phyloP scores from a whole-genome alignment of 1,140 invertebrate species.

The Carcinoscorpius rotundicauda region DNA sequence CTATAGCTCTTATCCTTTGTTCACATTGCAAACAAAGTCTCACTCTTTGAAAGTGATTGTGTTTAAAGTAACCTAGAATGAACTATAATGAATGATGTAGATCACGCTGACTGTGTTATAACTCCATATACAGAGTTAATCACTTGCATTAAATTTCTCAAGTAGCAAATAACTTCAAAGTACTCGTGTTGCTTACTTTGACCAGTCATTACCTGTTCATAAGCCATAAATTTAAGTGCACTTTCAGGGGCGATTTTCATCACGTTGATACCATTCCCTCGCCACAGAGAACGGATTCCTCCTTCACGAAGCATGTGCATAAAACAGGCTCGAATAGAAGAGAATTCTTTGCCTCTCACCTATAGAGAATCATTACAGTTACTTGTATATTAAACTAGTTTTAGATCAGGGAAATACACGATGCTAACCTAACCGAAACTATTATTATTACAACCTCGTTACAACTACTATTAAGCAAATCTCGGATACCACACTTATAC shows the following conservation, averaged over 20 bases:
- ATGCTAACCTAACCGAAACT: no score
- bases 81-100: not conserved
- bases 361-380: conserved; percentile 7
- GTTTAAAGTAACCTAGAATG: not conserved
- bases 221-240: conserved; percentile 94
- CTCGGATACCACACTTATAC: no score
- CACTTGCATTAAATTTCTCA: no score
- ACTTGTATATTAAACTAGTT: no score
- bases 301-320: conserved; percentile 59
- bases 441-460: no score
- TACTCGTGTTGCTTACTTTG: no score
- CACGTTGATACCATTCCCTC: conserved; percentile 97
- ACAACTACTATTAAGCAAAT: no score
- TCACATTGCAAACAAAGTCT: no score
- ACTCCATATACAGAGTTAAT: not conserved
- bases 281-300: conserved; percentile 80
- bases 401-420: no score
- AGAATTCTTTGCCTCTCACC: conserved; percentile 34
- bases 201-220: conserved; percentile 53
- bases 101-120: not conserved
- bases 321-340: conserved; percentile 41
- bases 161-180: no score
- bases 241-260: conserved; percentile 97
- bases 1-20: no score
- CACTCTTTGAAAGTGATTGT: no score